Conservation (phyloP, 92 coral and sea anemone species). For the Zoanthus gigantus region DNA sequence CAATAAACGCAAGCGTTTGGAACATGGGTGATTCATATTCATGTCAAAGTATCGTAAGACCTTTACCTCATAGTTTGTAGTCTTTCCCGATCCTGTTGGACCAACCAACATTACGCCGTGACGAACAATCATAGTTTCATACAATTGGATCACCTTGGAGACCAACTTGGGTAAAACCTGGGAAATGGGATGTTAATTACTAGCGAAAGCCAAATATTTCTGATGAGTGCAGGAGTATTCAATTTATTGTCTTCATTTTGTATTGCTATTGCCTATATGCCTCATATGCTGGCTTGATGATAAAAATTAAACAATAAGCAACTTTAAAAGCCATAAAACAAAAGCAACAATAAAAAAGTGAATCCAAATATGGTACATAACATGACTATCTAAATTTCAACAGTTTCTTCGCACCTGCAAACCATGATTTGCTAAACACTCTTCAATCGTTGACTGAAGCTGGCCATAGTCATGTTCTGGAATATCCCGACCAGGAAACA, state of each 20-base stretch:
- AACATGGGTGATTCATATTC: neutral
- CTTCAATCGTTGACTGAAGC: conserved; percentile 95
- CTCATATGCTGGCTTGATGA: too few relatives aligned
- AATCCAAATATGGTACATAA: too few relatives aligned
- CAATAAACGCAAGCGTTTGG: neutral
- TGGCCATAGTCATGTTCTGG: conserved; percentile 99
- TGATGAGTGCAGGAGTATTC: too few relatives aligned
- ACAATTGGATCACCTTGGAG: conserved; percentile 92
- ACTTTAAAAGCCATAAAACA: too few relatives aligned
- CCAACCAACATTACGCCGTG: conserved; percentile 99
- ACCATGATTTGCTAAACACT: conserved; percentile 77
- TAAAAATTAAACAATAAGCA: too few relatives aligned
- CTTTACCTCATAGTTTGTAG: conserved; percentile 83
- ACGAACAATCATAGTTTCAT: conserved; percentile 97
- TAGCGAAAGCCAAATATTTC: neutral
- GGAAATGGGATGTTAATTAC: neutral
- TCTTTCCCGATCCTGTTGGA: conserved; percentile 96
- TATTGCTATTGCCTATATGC: too few relatives aligned
- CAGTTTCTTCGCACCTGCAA: conserved; percentile 71
- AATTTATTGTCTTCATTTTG: too few relatives aligned
- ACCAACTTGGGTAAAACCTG: conserved; percentile 94
- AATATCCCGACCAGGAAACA: conserved; percentile 98
- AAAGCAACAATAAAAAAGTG: too few relatives aligned
- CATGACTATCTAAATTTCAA: too few relatives aligned
- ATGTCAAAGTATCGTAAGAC: neutral